Evolutionary conservation across 2,113 vertebrate genomes (phyloP).

Genomic region (Nycticorax nycticorax): DNA sequence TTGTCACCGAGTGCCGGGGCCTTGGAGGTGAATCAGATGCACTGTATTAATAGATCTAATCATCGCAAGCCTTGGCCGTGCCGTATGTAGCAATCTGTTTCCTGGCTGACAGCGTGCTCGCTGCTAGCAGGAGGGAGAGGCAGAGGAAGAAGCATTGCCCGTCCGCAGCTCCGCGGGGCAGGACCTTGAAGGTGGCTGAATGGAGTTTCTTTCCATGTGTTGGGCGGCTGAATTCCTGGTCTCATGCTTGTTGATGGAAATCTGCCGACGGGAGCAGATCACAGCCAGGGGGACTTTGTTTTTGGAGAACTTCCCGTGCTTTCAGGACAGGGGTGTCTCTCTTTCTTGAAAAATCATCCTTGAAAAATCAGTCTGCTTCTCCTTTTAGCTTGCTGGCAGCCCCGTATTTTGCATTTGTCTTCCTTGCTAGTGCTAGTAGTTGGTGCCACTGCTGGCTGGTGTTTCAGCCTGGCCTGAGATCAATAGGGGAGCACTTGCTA

Average conservation of each 20-base stretch:
- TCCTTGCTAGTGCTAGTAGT: background rate
- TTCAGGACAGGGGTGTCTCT: background rate
- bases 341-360: background rate
- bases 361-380: background rate
- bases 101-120: background rate
- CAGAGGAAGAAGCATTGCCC: rapidly evolving
- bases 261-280: background rate
- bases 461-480: constrained; percentile 37
- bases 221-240: background rate
- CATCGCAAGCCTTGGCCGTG: constrained; percentile 42
- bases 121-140: background rate
- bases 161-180: rapidly evolving
- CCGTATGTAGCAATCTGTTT: constrained; percentile 44
- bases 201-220: rapidly evolving
- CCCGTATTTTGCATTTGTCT: background rate
- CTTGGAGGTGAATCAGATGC: constrained; percentile 53
- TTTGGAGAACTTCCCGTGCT: rapidly evolving
- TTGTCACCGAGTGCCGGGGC: background rate
- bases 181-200: background rate
- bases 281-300: background rate
- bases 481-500: constrained; percentile 40
- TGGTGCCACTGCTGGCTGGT: background rate
- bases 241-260: rapidly evolving
- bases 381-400: background rate
- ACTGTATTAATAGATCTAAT: constrained; percentile 43